These are phyloP conservation scores for Leiothrix lutea DNA, from an alignment of 2,113 vertebrate species.

Conservation along the genomic window DNA sequence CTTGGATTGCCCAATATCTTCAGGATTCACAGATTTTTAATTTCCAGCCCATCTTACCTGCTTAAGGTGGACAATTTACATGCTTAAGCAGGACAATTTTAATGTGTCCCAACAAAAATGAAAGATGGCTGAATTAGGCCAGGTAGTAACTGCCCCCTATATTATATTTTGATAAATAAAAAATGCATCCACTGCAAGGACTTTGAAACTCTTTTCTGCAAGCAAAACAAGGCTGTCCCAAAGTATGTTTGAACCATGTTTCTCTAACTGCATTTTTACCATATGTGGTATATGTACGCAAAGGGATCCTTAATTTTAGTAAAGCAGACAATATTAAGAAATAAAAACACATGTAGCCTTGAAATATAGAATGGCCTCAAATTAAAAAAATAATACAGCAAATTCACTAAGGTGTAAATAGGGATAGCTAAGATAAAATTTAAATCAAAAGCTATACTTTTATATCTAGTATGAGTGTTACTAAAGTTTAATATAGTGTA, in stretches of 20 bases:
- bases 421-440: background rate
- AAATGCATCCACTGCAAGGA: background rate
- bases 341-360: background rate
- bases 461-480: background rate
- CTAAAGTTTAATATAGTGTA: background rate
- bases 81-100: background rate
- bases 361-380: background rate
- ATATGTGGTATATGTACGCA: background rate
- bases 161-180: background rate
- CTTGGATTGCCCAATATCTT: background rate
- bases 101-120: background rate
- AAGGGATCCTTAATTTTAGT: background rate
- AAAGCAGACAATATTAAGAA: background rate
- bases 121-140: background rate
- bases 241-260: background rate
- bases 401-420: background rate
- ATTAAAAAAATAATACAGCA: background rate
- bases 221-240: background rate
- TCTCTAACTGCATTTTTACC: background rate
- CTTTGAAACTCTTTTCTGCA: background rate
- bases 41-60: background rate
- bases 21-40: background rate
- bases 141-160: background rate
- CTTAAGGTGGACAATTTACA: background rate
- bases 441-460: background rate